Evolutionary conservation across 1,140 invertebrate species (phyloP).

Genomic region (Geopemphigus sp.): DNA sequence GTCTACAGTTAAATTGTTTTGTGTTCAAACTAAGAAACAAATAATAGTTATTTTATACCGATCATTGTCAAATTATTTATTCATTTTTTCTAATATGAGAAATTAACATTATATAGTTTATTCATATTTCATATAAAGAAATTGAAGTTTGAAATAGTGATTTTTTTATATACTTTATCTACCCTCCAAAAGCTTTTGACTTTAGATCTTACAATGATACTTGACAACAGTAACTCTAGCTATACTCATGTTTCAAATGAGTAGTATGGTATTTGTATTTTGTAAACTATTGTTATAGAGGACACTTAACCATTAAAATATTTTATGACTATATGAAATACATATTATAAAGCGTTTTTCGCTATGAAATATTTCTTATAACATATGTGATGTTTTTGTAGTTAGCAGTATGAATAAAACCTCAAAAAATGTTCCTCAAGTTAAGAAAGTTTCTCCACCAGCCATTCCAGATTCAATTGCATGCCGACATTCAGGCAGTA

Average conservation of each 20-base stretch:
- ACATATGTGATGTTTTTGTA: conserved; percentile 58
- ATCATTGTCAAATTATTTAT: background rate
- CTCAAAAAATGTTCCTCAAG: conserved; percentile 70
- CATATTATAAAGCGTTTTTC: conserved; percentile 4
- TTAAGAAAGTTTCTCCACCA: conserved; percentile 79
- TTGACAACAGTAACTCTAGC: conserved; percentile 2
- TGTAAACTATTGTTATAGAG: conserved; percentile 21
- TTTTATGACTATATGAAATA: conserved; percentile 1
- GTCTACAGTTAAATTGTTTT: background rate
- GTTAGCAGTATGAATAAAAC: conserved; percentile 79
- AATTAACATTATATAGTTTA: conserved; percentile 2
- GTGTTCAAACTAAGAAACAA: conserved; percentile 1
- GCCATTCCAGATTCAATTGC: conserved; percentile 67
- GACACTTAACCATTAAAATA: conserved; percentile 16
- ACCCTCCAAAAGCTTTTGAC: conserved; percentile 24
- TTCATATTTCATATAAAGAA: background rate
- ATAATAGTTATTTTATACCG: background rate
- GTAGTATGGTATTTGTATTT: conserved; percentile 23
- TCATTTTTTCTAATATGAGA: background rate
- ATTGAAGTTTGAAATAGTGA: conserved; percentile 14
- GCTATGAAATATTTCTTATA: conserved; percentile 31
- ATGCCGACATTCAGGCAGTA: conserved; percentile 56
- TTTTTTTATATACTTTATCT: conserved; percentile 34
- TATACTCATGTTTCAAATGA: conserved; percentile 16
- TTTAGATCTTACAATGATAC: background rate